phyloP scores from a whole-genome alignment of 2,113 vertebrate genomes.

The Ranitomeya variabilis region DNA sequence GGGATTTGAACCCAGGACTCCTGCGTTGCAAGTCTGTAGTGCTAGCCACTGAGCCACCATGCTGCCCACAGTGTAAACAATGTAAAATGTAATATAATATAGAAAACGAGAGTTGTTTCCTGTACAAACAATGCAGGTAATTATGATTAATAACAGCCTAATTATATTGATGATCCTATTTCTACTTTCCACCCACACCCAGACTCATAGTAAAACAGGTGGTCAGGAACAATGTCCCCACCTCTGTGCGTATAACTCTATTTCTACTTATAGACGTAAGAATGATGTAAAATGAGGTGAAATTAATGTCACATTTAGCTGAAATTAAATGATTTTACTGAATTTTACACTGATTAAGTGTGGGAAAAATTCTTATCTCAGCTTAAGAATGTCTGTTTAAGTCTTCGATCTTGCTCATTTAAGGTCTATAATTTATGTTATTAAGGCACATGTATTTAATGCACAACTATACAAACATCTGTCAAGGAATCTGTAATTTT shows the following conservation, averaged over 20 bases:
- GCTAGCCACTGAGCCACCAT: too few species aligned
- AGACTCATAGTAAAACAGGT: too few species aligned
- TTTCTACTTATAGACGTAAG: background rate
- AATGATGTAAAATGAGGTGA: background rate
- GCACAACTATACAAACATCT: background rate
- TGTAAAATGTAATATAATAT: too few species aligned
- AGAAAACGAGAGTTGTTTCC: background rate
- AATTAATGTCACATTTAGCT: background rate
- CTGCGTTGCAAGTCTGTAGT: too few species aligned
- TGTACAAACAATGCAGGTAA: background rate
- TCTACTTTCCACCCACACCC: too few species aligned
- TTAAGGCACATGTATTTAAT: slow-evolving; percentile 13
- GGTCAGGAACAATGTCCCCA: too few species aligned
- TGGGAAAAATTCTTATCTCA: slow-evolving; percentile 7
- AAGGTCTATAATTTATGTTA: background rate
- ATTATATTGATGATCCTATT: background rate
- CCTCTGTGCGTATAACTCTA: too few species aligned
- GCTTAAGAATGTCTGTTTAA: background rate
- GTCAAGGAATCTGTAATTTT: background rate
- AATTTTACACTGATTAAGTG: background rate
- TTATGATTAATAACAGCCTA: background rate
- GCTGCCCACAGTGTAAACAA: too few species aligned
- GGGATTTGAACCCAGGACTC: too few species aligned
- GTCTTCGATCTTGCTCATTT: slow-evolving; percentile 16
- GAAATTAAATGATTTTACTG: background rate